Evolutionary conservation across 1,140 invertebrate genomes (phyloP), one percentile per base, ranked within the genome.

Genomic region (Drosophila kohkoa): DNA sequence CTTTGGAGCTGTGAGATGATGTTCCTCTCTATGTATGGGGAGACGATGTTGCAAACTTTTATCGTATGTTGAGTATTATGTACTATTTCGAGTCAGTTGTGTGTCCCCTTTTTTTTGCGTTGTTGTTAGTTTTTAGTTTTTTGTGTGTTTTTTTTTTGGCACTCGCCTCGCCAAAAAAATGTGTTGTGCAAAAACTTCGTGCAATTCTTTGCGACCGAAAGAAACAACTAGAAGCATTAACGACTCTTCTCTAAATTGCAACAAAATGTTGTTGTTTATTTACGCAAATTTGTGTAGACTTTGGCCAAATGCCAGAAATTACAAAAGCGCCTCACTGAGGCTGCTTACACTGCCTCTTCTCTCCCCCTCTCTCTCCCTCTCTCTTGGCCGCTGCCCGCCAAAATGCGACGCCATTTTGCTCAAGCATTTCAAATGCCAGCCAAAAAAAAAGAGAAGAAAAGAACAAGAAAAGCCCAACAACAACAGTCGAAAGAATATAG

Each of bases 251-350:
- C 57, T 72, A 79, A 82, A 80, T 77, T 83, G 83, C 83, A 85
- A 80, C 81, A 88, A 88, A 88, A 80, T 75, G 57, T 72, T 76
- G 79, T 82, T 88, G 79, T 88, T 87, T 83, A 87, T 88, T 87
- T 87, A 87, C 83, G 83, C 83, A 77, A 83, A 88, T 80, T 88
- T 88, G 48, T 83, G 83, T 87, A 87, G 83, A 87, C 83, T 88
- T 88, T 87, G 83, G 83, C 65, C 8, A 8, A 3, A 38, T 64
- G 83, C 83, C 83, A 87, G 69, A 28, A 69, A 83, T 88, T 80
- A 64, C 74, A 74, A 88, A 87, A 83, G 43, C 62, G 25, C 25
- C 35, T 43, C 62, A 57, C 15, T 4, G 13, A 30, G 41, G 30
- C 45, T 15, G n/a, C 45, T 32, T 7, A 32, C 30, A 5, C 30